A percentile compares a stretch with the other conserved stretches of the same genome.
Evolutionary conservation across 2,113 vertebrate species (phyloP).

Genomic region (Xiphophorus maculatus): DNA sequence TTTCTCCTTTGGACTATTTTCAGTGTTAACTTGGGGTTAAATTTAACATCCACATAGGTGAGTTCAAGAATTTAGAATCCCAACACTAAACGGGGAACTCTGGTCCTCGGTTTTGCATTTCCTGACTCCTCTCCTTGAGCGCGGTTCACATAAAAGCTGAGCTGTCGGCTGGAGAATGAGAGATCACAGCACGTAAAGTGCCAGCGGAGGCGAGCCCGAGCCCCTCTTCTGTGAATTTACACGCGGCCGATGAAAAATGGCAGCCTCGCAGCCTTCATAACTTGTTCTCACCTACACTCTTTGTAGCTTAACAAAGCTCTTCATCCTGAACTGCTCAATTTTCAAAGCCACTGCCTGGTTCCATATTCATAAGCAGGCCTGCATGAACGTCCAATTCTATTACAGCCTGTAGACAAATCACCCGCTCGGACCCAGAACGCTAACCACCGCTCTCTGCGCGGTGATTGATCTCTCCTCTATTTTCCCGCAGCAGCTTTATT

Average conservation of each 20-base stretch:
- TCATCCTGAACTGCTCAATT: conserved; percentile 59
- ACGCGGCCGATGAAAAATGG: conserved; percentile 54
- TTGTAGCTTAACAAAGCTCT: conserved; percentile 45
- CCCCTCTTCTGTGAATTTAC: conserved; percentile 37
- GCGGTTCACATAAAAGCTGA: conserved; percentile 33
- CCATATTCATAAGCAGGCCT: conserved; percentile 63
- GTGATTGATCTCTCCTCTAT: conserved; percentile 68
- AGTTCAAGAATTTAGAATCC: not conserved
- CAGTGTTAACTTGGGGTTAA: not conserved
- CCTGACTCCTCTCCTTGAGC: not conserved
- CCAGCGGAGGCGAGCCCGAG: conserved; percentile 37
- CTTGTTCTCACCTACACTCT: conserved; percentile 45
- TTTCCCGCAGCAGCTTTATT: conserved; percentile 62
- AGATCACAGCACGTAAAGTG: conserved; percentile 47
- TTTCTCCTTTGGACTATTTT: not conserved
- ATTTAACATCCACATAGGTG: not conserved
- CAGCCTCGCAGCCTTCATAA: conserved; percentile 41
- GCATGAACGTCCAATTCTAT: conserved; percentile 64
- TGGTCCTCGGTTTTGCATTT: not conserved
- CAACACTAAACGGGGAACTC: not conserved
- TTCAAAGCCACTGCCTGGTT: conserved; percentile 56
- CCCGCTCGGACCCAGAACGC: conserved; percentile 48
- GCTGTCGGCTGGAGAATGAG: conserved; percentile 33
- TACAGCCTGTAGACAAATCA: conserved; percentile 59
- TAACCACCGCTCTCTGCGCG: conserved; percentile 38